These are phyloP conservation scores for Hormaphis cornu DNA, from an alignment of 1,140 invertebrate genomes.

Conservation along the genomic window DNA sequence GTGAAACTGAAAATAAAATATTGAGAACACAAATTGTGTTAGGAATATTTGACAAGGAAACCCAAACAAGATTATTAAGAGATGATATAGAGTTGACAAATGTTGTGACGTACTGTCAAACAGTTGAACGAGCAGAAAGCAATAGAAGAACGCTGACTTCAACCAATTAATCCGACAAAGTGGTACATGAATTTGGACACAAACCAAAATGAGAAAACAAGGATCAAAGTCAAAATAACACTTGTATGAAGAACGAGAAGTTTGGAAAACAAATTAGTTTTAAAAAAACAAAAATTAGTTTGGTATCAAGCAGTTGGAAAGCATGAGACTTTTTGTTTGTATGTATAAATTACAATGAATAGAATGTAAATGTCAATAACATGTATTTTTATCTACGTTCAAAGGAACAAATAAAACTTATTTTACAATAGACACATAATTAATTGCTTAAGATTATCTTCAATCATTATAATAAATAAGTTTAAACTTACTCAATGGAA, in stretches of 20 bases:
- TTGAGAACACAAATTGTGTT: not conserved
- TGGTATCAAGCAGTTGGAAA: too few relatives aligned
- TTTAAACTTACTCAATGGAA: too few relatives aligned
- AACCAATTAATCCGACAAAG: not conserved
- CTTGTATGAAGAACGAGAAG: not conserved
- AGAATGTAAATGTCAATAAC: too few relatives aligned
- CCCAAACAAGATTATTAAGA: not conserved
- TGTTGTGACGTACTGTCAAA: not conserved
- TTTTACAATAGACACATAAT: too few relatives aligned
- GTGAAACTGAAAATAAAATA: not conserved
- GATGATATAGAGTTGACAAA: not conserved
- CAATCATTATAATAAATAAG: too few relatives aligned
- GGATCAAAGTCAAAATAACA: not conserved
- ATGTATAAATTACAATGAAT: too few relatives aligned
- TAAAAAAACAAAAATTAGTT: slow-evolving; percentile 36
- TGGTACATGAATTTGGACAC: too few relatives aligned
- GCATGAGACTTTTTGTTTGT: too few relatives aligned
- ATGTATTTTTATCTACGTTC: too few relatives aligned
- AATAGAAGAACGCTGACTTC: not conserved
- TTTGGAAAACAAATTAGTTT: not conserved
- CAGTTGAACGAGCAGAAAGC: not conserved
- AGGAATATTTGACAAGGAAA: not conserved
- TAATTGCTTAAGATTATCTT: too few relatives aligned
- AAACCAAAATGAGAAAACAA: not conserved
- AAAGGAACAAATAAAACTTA: too few relatives aligned